These are phyloP conservation scores for Drosophila bocki DNA, from an alignment of 1,140 invertebrate species.

Conservation along the genomic window DNA sequence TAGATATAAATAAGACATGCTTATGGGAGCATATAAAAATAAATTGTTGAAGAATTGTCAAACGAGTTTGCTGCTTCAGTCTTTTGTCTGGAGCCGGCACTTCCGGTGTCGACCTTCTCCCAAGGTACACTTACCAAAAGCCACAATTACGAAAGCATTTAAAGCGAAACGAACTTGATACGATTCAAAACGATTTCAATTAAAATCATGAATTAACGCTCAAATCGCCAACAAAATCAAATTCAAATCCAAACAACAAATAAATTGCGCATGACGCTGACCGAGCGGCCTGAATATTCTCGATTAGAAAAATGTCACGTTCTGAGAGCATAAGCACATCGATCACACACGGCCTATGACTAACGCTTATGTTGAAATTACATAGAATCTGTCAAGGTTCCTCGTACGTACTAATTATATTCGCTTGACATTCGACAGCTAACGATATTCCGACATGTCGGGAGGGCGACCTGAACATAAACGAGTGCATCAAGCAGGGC, in stretches of 20 bases:
- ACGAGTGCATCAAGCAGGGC: conserved; percentile 76
- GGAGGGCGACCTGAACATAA: conserved; percentile 68
- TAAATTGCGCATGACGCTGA: conserved; percentile 60
- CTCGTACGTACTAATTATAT: conserved; percentile 27
- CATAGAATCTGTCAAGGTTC: conserved; percentile 64
- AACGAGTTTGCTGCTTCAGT: conserved; percentile 52
- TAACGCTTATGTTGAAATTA: conserved; percentile 28
- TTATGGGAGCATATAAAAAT: conserved; percentile 46
- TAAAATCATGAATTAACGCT: conserved; percentile 42
- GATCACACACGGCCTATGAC: conserved; percentile 49
- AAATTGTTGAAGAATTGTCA: conserved; percentile 28
- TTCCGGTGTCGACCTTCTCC: conserved; percentile 65
- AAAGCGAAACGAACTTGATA: conserved; percentile 63
- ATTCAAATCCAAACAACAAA: conserved; percentile 50
- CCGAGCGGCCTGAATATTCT: conserved; percentile 45
- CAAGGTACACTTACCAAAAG: conserved; percentile 49
- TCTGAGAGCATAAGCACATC: conserved; percentile 63
- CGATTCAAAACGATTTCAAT: conserved; percentile 46
- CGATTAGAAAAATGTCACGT: conserved; percentile 67
- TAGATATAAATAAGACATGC: conserved; percentile 35
- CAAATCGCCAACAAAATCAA: conserved; percentile 39
- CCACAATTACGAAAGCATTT: conserved; percentile 57
- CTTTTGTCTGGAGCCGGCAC: conserved; percentile 48
- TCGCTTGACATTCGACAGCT: conserved; percentile 54
- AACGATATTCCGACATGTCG: conserved; percentile 73